Conservation (phyloP, 1,140 invertebrate genomes). For the Scaptomyza graminum region DNA sequence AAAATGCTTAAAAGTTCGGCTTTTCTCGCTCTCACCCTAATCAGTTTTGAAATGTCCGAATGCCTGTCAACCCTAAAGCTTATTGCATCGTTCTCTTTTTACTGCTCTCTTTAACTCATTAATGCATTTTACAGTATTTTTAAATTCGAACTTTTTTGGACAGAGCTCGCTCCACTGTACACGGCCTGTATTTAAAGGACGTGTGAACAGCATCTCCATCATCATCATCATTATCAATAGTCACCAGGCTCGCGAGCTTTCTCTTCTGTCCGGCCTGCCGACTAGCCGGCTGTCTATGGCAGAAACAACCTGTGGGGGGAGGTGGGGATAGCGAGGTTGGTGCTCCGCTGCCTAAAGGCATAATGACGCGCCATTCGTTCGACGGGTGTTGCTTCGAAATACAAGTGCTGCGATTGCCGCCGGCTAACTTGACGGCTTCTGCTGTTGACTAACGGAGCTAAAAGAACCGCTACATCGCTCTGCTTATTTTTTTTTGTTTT, state of each 20-base stretch:
- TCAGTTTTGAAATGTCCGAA: too few relatives aligned
- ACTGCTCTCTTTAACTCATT: too few relatives aligned
- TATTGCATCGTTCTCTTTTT: too few relatives aligned
- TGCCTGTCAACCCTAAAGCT: too few relatives aligned
- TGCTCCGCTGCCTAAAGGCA: conserved; percentile 30
- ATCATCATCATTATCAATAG: conserved; percentile 77
- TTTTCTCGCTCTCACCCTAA: too few relatives aligned
- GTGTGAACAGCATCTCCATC: conserved; percentile 63
- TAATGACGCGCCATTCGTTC: conserved; percentile 27
- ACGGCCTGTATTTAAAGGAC: conserved; percentile 10
- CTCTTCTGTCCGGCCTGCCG: conserved; percentile 6
- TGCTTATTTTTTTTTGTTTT: neutral
- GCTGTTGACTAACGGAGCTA: conserved; percentile 12
- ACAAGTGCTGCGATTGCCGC: conserved; percentile 15
- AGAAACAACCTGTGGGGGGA: conserved; percentile 26
- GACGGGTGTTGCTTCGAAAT: conserved; percentile 65
- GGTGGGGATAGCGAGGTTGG: neutral
- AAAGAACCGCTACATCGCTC: too few relatives aligned
- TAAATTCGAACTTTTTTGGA: neutral
- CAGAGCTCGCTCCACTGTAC: neutral
- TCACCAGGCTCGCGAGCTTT: conserved; percentile 42
- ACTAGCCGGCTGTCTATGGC: conserved; percentile 14
- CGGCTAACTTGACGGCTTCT: conserved; percentile 4
- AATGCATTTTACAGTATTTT: too few relatives aligned
- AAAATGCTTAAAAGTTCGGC: too few relatives aligned